Evolutionary conservation across 2,113 vertebrate species (phyloP).

Genomic region (Grallaria varia): DNA sequence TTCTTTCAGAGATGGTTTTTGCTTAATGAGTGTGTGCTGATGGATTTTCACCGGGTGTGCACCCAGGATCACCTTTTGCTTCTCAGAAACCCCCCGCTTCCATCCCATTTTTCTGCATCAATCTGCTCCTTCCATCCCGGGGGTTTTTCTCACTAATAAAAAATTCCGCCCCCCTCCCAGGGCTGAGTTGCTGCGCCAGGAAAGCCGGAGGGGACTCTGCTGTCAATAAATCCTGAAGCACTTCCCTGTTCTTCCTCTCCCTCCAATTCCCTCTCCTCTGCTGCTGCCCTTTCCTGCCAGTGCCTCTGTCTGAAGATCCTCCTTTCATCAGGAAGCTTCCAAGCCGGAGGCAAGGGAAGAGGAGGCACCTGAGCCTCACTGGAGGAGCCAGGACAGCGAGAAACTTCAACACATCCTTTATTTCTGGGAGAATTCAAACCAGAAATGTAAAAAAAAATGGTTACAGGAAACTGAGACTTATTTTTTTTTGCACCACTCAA

Average conservation of each 20-base stretch:
- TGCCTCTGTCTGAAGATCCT: not conserved
- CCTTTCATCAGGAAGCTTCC: not conserved
- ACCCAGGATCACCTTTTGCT: not conserved
- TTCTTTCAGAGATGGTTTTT: not conserved
- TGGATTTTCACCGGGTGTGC: fast-evolving
- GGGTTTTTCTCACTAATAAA: not conserved
- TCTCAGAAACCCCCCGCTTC: not conserved
- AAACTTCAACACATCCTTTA: not conserved
- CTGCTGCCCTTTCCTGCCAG: not conserved
- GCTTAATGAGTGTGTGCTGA: not conserved
- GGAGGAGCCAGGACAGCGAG: not conserved
- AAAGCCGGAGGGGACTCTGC: not conserved
- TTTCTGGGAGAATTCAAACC: not conserved
- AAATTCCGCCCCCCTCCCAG: not conserved
- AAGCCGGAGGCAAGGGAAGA: not conserved
- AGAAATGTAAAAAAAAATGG: not conserved
- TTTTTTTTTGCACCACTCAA: not conserved
- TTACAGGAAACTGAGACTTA: not conserved
- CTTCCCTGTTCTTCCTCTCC: not conserved
- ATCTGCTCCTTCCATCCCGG: not conserved
- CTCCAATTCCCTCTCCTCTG: not conserved
- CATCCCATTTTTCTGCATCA: not conserved
- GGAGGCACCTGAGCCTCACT: not conserved
- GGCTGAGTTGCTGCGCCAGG: not conserved
- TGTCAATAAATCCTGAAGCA: not conserved